phyloP scores from a whole-genome alignment of 1,140 invertebrate species.

The Anastrepha ludens region DNA sequence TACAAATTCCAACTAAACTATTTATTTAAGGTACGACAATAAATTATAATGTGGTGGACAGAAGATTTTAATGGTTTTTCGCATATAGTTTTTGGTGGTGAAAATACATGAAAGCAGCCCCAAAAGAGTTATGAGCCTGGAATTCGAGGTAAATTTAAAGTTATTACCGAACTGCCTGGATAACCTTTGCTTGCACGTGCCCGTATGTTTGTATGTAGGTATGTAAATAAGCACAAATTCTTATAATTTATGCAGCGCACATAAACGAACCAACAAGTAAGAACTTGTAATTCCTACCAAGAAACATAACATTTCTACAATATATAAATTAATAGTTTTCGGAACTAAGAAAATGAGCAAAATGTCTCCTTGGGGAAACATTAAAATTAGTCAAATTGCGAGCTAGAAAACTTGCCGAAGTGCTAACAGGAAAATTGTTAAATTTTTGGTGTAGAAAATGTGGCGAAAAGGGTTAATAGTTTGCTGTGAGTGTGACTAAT shows the following conservation, averaged over 20 bases:
- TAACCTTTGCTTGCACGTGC: background rate
- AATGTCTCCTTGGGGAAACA: constrained; percentile 47
- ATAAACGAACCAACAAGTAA: background rate
- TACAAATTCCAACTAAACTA: too few relatives aligned
- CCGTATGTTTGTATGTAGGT: background rate
- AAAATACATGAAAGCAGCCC: constrained; percentile 14
- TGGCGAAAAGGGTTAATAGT: constrained; percentile 33
- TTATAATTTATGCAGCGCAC: constrained; percentile 1
- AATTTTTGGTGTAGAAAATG: constrained; percentile 26
- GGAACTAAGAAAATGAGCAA: background rate
- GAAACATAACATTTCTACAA: background rate
- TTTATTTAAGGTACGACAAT: constrained; percentile 1
- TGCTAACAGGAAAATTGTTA: constrained; percentile 11
- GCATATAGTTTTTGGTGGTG: background rate
- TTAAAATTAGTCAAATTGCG: constrained; percentile 46
- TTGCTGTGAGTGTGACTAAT: constrained; percentile 46
- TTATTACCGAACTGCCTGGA: background rate
- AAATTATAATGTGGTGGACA: constrained; percentile 33
- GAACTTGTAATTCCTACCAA: constrained; percentile 23
- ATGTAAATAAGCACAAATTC: background rate
- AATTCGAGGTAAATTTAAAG: constrained; percentile 8
- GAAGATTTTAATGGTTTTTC: background rate
- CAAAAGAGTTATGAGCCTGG: constrained; percentile 1
- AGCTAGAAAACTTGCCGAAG: background rate
- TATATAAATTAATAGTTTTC: constrained; percentile 41